A percentile compares a stretch with the other conserved stretches of the same genome.
phyloP scores from a whole-genome alignment of 1,140 invertebrate genomes.

The Lepidostoma basale region DNA sequence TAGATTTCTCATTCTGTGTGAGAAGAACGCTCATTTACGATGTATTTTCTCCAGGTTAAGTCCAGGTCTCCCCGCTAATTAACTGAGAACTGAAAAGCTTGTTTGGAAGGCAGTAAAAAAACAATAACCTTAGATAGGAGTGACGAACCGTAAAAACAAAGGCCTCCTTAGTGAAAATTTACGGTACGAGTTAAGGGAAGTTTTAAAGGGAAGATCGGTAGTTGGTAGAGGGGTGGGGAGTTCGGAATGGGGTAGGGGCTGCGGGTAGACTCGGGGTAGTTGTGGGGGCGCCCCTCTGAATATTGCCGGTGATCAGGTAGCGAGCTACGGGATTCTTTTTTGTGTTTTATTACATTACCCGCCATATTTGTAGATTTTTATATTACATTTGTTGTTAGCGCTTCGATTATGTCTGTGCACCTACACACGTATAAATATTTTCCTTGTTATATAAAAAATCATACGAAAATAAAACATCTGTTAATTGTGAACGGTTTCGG shows the following conservation, averaged over 20 bases:
- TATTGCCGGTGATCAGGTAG: conserved; percentile 5
- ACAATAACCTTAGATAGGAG: conserved; percentile 45
- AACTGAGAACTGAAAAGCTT: conserved; percentile 39
- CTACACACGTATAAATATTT: no score
- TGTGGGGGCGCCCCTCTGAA: background rate
- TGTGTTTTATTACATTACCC: no score
- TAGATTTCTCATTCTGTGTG: no score
- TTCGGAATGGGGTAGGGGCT: conserved; percentile 1
- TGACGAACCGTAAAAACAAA: conserved; percentile 47
- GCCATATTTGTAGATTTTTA: no score
- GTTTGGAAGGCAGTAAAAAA: conserved; percentile 41
- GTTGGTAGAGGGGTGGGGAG: conserved; percentile 13
- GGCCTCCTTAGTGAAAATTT: conserved; percentile 45
- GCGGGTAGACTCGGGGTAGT: background rate
- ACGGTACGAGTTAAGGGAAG: conserved; percentile 36
- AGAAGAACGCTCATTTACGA: no score
- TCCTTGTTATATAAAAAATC: no score
- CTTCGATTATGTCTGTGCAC: no score
- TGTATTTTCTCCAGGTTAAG: no score
- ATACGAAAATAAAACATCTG: no score
- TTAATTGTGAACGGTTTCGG: no score
- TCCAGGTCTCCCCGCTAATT: conserved; percentile 34
- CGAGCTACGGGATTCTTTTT: conserved; percentile 6
- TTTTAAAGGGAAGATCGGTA: conserved; percentile 31
- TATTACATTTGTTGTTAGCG: no score